A percentile compares a stretch with the other conserved stretches of the same genome.
phyloP scores from a whole-genome alignment of 1,140 invertebrate genomes.

The Maconellicoccus hirsutus region DNA sequence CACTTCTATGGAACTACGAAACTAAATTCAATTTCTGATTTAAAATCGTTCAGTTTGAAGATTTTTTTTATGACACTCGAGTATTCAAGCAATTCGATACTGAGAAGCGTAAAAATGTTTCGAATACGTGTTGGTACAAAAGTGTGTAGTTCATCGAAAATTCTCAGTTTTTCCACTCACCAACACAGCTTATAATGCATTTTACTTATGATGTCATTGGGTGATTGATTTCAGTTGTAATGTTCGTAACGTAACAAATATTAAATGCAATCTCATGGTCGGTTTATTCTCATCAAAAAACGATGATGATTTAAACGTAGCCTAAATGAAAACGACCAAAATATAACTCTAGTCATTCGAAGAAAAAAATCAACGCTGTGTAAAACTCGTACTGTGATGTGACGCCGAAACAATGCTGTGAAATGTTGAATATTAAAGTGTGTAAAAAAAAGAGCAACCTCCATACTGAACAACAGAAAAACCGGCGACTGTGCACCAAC shows the following conservation, averaged over 20 bases:
- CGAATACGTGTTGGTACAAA: not conserved
- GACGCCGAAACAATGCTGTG: conserved; percentile 1
- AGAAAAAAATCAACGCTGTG: not conserved
- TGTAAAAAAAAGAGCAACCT: not conserved
- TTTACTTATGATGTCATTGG: conserved; percentile 5
- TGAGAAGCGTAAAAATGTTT: not conserved
- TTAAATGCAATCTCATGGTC: conserved; percentile 8
- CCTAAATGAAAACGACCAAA: not conserved
- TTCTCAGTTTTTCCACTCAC: not conserved
- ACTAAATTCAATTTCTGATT: too few relatives aligned
- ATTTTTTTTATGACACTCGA: not conserved
- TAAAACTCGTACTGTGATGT: not conserved
- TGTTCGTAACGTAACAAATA: conserved; percentile 9
- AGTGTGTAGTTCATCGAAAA: not conserved
- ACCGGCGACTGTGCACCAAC: too few relatives aligned
- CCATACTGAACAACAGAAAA: not conserved
- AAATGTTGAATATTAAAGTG: conserved; percentile 5
- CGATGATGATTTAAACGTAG: conserved; percentile 1
- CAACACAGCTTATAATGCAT: not conserved
- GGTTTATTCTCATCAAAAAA: not conserved
- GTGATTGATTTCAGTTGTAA: not conserved
- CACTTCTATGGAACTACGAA: too few relatives aligned
- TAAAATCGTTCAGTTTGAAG: too few relatives aligned
- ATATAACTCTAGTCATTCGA: conserved; percentile 2
- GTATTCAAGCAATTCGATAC: not conserved